Evolutionary conservation across 2,888 invertebrate species (phyloP).

Genomic region (Chesias legatella): DNA sequence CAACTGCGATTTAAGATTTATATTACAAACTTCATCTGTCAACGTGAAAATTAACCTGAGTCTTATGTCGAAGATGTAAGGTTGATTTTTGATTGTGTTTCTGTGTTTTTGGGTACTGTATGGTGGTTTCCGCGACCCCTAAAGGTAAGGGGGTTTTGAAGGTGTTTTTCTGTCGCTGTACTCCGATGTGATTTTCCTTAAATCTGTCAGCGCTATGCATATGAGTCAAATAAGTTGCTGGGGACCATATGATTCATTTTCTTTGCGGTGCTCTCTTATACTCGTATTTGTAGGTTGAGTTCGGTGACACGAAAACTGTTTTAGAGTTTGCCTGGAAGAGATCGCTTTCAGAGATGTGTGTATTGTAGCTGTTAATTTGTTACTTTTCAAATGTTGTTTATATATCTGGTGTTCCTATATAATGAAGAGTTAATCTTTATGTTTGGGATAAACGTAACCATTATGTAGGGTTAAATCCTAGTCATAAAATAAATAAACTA

Average conservation of each 20-base stretch:
- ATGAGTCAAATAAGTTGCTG: constrained; percentile 42
- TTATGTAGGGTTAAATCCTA: too few species aligned
- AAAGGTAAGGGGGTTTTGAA: constrained; percentile 53
- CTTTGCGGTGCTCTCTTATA: not conserved
- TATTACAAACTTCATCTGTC: constrained; percentile 38
- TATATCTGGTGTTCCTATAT: too few species aligned
- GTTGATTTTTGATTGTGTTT: constrained; percentile 14
- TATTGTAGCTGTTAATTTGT: too few species aligned
- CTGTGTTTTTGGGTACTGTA: constrained; percentile 10
- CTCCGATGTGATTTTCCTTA: constrained; percentile 49
- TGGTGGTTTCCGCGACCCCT: constrained; percentile 37
- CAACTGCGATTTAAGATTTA: constrained; percentile 62
- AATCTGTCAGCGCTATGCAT: constrained; percentile 46
- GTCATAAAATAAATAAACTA: too few species aligned
- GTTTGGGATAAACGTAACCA: too few species aligned
- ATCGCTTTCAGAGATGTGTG: too few species aligned
- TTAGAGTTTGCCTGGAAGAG: too few species aligned
- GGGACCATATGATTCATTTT: constrained; percentile 32
- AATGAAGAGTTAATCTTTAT: too few species aligned
- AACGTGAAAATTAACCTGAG: not conserved
- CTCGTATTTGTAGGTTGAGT: constrained; percentile 8
- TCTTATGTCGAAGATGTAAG: constrained; percentile 12
- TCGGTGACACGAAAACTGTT: too few species aligned
- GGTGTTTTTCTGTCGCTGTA: constrained; percentile 40
- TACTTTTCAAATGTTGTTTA: too few species aligned